Percentiles rank a stretch among this genome's conserved stretches.
Evolutionary conservation across 2,113 vertebrate genomes (phyloP).

Genomic region (Channa argus): DNA sequence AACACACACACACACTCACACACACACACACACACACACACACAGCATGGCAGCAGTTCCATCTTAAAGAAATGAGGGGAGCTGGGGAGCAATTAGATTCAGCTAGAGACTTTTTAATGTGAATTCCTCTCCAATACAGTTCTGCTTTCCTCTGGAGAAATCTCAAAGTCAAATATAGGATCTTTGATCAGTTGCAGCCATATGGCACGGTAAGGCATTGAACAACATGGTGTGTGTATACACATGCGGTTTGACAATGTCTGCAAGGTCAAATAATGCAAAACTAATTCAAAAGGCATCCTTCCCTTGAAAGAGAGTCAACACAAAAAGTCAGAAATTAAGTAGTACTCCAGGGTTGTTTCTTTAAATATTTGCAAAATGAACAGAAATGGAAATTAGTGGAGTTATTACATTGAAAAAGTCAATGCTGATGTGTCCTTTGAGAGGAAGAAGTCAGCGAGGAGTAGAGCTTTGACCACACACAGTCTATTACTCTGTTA

Average conservation of each 20-base stretch:
- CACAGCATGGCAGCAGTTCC: constrained; percentile 59
- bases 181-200: constrained; percentile 72
- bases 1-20: constrained; percentile 26
- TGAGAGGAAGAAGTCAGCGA: constrained; percentile 6
- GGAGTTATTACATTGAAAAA: background rate
- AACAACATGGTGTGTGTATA: constrained; percentile 16
- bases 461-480: background rate
- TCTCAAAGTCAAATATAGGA: constrained; percentile 78
- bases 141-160: constrained; percentile 65
- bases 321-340: background rate
- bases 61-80: constrained; percentile 73
- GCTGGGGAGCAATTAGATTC: constrained; percentile 77
- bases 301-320: constrained; percentile 31
- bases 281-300: constrained; percentile 35
- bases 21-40: constrained; percentile 26
- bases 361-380: constrained; percentile 18
- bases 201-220: constrained; percentile 47
- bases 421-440: constrained; percentile 5
- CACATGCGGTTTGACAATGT: background rate
- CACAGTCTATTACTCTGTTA: no score
- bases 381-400: constrained; percentile 3
- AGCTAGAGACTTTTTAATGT: constrained; percentile 75
- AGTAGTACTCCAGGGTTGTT: constrained; percentile 11
- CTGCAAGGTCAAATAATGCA: constrained; percentile 66
- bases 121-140: constrained; percentile 57